A percentile compares a stretch with the other conserved stretches of the same genome.
These are phyloP conservation scores for Seriola aureovittata DNA, from an alignment of 2,113 vertebrate genomes.

Conservation along the genomic window DNA sequence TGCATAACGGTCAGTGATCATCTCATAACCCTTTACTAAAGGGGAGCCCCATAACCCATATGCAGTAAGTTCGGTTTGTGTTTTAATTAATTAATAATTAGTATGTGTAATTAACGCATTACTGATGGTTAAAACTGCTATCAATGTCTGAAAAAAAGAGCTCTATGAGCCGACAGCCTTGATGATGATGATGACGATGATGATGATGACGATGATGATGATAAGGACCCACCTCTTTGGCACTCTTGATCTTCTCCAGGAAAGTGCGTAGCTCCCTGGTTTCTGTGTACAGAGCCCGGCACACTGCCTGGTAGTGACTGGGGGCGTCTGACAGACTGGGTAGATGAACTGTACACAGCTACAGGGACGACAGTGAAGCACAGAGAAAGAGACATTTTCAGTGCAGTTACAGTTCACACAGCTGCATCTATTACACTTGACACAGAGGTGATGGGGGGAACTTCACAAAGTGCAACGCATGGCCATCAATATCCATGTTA, in stretches of 20 bases:
- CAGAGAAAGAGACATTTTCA: not conserved
- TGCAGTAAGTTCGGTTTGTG: not conserved
- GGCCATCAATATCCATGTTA: not conserved
- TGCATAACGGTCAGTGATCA: slow-evolving; percentile 18
- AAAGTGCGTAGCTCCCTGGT: slow-evolving; percentile 96
- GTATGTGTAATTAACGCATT: not conserved
- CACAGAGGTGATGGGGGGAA: not conserved
- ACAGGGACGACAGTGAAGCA: slow-evolving; percentile 41
- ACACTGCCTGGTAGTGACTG: slow-evolving; percentile 97
- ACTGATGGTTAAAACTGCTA: slow-evolving; percentile 7
- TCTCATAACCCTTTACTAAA: not conserved
- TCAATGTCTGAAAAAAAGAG: not conserved
- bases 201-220: not conserved
- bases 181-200: not conserved
- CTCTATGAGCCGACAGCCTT: not conserved
- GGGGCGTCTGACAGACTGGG: slow-evolving; percentile 89
- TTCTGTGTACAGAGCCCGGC: slow-evolving; percentile 96
- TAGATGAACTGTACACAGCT: slow-evolving; percentile 94
- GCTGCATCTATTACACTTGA: not conserved
- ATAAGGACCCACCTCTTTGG: slow-evolving; percentile 91
- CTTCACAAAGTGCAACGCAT: not conserved
- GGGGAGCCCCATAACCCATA: not conserved
- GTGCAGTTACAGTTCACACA: not conserved
- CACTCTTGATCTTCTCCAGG: slow-evolving; percentile 95
- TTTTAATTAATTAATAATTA: not conserved